Evolutionary conservation across 2,888 invertebrate genomes (phyloP), one percentile per base, ranked within the genome.

Genomic region (Caenorhabditis sp.): DNA sequence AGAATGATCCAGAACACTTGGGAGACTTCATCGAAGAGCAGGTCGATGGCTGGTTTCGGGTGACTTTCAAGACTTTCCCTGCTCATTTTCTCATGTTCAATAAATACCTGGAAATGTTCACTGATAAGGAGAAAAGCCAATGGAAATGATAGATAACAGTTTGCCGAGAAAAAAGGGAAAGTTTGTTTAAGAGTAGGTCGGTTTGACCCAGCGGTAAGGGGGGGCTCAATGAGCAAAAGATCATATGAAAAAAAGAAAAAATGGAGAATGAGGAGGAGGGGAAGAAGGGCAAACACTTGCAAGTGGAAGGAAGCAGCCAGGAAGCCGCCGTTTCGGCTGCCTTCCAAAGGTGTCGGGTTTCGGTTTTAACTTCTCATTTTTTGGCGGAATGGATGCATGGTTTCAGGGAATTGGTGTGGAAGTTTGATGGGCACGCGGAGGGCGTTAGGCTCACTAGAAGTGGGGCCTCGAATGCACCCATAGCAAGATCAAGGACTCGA

Each of bases 1-100:
- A 82, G 44, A 55, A 82, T 55, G 13, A 58, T 55, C 81, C 81
- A 82, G 40, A 82, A 82, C n/a, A 50, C 53, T 32, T 65, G 67
- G 5, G 70, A 70, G 11, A 82, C 71, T 13, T 82, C 81, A 15
- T 76, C 76, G 67, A 67, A 79, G 9, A 79, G 44, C 32, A 37
- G 44, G 67, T 79, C 79, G 40, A 79, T 71, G 4, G 79, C 65
- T 9, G 79, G 58, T 24, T 58, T 65, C 9, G 51, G 22, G 3
- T 62, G 40, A 18, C 11, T n/a, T n/a, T n/a, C n/a, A n/a, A n/a
- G n/a, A n/a, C n/a, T n/a, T n/a, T n/a, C n/a, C n/a, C n/a, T 18
- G 13, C 11, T 60, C 40, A 24, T 15, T 22, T 13, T 60, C 32
- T 13, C 35, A 72, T 53, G 61, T n/a, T n/a, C n/a, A n/a, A n/a